These are phyloP conservation scores for Mythimna lalbum DNA, from an alignment of 2,888 invertebrate genomes.

Conservation along the genomic window DNA sequence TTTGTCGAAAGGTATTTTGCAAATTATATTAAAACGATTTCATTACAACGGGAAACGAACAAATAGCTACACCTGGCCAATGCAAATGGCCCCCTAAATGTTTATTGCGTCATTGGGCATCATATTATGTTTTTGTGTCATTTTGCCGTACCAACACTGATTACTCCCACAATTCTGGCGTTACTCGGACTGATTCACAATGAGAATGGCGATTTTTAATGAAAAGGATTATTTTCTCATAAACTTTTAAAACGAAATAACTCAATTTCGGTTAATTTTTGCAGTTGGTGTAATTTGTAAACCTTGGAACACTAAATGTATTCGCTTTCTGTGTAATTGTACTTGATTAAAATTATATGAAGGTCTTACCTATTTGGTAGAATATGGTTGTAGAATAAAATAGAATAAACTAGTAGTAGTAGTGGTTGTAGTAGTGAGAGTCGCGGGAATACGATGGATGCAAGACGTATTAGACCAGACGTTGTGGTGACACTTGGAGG, in stretches of 20 bases:
- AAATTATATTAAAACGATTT: constrained; percentile 48
- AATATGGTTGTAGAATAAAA: no score
- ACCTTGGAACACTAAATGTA: neutral
- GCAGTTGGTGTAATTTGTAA: neutral
- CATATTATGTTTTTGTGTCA: constrained; percentile 42
- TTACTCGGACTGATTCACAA: constrained; percentile 27
- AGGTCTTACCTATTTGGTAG: no score
- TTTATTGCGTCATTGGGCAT: constrained; percentile 48
- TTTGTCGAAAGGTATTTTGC: constrained; percentile 21
- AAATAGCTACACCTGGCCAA: constrained; percentile 52
- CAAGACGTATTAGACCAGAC: no score
- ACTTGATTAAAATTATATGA: no score
- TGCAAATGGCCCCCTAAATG: constrained; percentile 52
- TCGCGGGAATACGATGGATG: no score
- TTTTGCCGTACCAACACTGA: constrained; percentile 37
- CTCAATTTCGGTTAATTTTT: neutral
- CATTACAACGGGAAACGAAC: constrained; percentile 35
- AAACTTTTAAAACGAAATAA: neutral
- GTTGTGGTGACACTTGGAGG: no score
- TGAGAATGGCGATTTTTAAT: constrained; percentile 5
- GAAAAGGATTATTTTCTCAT: neutral
- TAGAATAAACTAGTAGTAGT: no score
- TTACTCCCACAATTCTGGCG: constrained; percentile 24
- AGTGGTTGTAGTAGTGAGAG: no score
- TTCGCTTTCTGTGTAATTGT: no score